phyloP scores from a whole-genome alignment of 2,113 vertebrate genomes.

The Sardina pilchardus region DNA sequence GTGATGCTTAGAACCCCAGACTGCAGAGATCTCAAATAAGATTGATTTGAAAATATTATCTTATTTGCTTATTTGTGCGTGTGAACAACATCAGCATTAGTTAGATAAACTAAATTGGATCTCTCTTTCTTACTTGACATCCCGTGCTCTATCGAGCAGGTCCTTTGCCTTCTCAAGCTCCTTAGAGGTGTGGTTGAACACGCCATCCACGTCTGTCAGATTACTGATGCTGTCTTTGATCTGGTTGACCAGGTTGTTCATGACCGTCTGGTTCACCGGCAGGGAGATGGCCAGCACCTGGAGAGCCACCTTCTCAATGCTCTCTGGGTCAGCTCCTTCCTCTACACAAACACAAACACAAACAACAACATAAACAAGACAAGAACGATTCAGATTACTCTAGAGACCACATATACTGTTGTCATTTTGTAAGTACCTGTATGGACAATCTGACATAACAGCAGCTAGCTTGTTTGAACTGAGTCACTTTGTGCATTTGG shows the following conservation, averaged over 20 bases:
- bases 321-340: constrained; percentile 83
- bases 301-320: constrained; percentile 81
- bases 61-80: too few species aligned
- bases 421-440: too few species aligned
- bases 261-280: constrained; percentile 66
- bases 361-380: not conserved
- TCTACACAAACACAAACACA: constrained; percentile 57
- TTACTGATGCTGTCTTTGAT: constrained; percentile 73
- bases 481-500: too few species aligned
- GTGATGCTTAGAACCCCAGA: too few species aligned
- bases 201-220: constrained; percentile 63
- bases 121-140: constrained; percentile 67
- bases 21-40: too few species aligned
- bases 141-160: constrained; percentile 69
- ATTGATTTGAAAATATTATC: not conserved
- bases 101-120: not conserved
- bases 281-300: constrained; percentile 78
- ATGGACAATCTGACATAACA: too few species aligned
- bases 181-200: constrained; percentile 72
- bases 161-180: constrained; percentile 66
- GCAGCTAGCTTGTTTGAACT: too few species aligned
- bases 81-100: too few species aligned
- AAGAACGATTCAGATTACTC: not conserved
- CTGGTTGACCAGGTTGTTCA: constrained; percentile 68
- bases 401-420: too few species aligned